These are phyloP conservation scores for Molossus alvarezi DNA, from an alignment of 2,797 vertebrate genomes.

Conservation along the genomic window DNA sequence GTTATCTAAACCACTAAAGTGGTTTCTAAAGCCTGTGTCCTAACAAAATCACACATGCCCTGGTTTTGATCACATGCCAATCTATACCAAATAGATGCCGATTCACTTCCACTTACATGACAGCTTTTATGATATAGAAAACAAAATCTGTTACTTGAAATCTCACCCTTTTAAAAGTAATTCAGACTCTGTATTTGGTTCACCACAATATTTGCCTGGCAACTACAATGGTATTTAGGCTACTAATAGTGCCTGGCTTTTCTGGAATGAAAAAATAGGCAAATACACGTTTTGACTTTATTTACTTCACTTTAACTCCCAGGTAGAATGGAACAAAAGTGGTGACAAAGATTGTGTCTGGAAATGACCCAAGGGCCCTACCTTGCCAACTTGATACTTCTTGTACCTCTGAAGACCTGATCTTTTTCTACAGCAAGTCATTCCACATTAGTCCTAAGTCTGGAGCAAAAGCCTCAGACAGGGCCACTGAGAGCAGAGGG, in stretches of 20 bases:
- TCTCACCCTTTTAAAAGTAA: constrained; percentile 36
- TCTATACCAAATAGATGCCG: neutral
- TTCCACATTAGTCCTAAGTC: neutral
- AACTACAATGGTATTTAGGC: neutral
- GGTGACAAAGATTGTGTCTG: neutral
- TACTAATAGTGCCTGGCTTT: neutral
- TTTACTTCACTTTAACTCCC: neutral
- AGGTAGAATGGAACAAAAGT: neutral
- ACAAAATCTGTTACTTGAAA: constrained; percentile 21
- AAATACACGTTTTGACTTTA: constrained; percentile 4
- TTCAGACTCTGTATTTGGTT: neutral
- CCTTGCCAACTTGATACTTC: constrained; percentile 30
- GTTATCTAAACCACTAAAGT: neutral
- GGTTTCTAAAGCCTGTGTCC: neutral
- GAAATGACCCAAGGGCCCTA: constrained; percentile 16
- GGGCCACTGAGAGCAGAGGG: neutral
- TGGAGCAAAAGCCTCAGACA: neutral
- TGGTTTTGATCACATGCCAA: constrained; percentile 7
- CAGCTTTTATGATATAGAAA: neutral
- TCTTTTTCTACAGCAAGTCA: constrained; percentile 59
- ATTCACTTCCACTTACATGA: neutral
- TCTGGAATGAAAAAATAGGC: constrained; percentile 32
- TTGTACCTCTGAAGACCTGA: constrained; percentile 40
- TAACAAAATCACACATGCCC: neutral
- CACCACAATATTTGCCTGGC: neutral